phyloP scores from a whole-genome alignment of 2,888 invertebrate species.

The Nomada fucata region DNA sequence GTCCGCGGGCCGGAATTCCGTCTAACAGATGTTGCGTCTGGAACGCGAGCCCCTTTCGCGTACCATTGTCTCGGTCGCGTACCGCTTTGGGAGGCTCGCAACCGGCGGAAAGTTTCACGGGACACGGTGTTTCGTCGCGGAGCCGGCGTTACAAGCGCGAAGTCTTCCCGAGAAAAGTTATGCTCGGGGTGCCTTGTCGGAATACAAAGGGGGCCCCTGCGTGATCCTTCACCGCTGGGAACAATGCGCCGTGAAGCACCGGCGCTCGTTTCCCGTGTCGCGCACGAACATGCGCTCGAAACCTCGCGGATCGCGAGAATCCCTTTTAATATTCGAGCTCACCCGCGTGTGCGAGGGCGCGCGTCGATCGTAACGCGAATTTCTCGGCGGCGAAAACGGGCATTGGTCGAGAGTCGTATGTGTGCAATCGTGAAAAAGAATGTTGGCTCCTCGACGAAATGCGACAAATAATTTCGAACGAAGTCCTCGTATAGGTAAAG shows the following conservation, averaged over 20 bases:
- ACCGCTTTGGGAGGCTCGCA: conserved; percentile 51
- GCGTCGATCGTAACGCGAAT: conserved; percentile 1
- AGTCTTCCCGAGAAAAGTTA: conserved; percentile 70
- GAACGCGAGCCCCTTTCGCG: conserved; percentile 47
- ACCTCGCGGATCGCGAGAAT: conserved; percentile 65
- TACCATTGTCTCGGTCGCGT: conserved; percentile 52
- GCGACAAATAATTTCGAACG: too few species aligned
- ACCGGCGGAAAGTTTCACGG: conserved; percentile 61
- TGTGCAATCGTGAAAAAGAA: conserved; percentile 23
- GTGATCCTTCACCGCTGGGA: conserved; percentile 69
- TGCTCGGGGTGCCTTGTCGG: conserved; percentile 68
- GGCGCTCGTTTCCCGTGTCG: conserved; percentile 65
- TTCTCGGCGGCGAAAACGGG: not conserved
- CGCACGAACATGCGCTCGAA: conserved; percentile 59
- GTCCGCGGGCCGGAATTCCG: conserved; percentile 40
- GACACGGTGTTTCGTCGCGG: conserved; percentile 66
- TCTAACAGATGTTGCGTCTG: conserved; percentile 56
- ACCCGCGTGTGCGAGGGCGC: not conserved
- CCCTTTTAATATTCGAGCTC: conserved; percentile 58
- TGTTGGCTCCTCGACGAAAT: not conserved
- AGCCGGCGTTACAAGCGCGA: conserved; percentile 64
- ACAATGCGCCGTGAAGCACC: conserved; percentile 68
- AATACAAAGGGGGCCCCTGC: conserved; percentile 71
- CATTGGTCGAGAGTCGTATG: not conserved
- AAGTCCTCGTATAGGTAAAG: too few species aligned